phyloP scores from a whole-genome alignment of 2,113 vertebrate species.

The Phoenicopterus ruber region DNA sequence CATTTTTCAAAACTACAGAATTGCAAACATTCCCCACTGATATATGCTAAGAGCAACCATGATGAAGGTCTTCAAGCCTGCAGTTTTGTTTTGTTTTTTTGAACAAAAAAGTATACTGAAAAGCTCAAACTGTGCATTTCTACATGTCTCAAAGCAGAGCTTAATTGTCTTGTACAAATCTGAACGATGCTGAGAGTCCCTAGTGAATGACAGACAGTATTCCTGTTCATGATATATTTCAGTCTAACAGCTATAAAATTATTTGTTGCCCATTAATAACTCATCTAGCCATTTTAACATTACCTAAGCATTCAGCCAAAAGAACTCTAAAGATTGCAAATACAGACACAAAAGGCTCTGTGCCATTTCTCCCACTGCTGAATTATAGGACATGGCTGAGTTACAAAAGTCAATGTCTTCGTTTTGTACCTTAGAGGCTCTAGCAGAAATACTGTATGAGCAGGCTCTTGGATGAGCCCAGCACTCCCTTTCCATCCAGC shows the following conservation, averaged over 20 bases:
- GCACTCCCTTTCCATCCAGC: neutral
- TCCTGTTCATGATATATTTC: neutral
- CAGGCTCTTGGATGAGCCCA: neutral
- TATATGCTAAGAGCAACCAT: neutral
- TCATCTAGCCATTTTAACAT: neutral
- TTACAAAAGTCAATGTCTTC: neutral
- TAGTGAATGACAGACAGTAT: neutral
- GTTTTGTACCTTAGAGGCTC: neutral
- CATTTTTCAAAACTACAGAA: neutral
- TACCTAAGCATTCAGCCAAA: neutral
- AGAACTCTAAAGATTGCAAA: conserved; percentile 6
- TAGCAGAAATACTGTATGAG: neutral
- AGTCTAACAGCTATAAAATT: neutral
- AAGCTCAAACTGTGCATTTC: neutral
- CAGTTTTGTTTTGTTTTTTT: neutral
- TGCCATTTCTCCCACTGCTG: neutral
- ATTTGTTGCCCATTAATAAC: neutral
- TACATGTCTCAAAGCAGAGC: neutral
- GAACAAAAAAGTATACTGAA: neutral
- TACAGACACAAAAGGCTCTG: conserved; percentile 22
- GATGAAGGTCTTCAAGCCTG: neutral
- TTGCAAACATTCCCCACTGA: neutral
- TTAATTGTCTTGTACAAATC: neutral
- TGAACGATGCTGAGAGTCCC: neutral
- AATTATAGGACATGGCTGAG: neutral